phyloP scores from a whole-genome alignment of 1,140 invertebrate species.

The Lucilia sericata region DNA sequence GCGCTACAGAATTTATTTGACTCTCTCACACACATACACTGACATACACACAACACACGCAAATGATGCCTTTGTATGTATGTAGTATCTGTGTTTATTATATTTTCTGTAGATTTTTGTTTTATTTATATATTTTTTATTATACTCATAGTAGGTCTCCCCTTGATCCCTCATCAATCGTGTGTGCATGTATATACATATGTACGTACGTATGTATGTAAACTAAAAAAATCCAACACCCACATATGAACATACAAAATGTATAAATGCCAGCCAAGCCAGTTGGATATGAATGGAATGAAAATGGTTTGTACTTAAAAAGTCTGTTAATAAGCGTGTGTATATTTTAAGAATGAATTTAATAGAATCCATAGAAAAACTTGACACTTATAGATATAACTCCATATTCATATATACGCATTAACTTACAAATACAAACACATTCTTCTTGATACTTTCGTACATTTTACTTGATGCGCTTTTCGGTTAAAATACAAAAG shows the following conservation, averaged over 20 bases:
- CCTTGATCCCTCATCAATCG: conserved; percentile 12
- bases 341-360: conserved; percentile 64
- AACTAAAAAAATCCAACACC: conserved; percentile 6
- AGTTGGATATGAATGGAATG: neutral
- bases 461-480: neutral
- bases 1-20: conserved; percentile 68
- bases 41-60: no score
- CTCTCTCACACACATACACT: conserved; percentile 57
- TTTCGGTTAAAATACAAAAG: neutral
- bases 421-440: neutral
- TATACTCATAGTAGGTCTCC: neutral
- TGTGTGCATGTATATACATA: conserved; percentile 3
- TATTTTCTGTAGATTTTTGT: conserved; percentile 32
- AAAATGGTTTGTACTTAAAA: conserved; percentile 48
- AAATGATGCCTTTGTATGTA: conserved; percentile 1
- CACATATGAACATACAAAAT: neutral
- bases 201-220: no score
- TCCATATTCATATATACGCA: conserved; percentile 13
- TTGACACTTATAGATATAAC: conserved; percentile 67
- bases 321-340: conserved; percentile 58
- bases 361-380: conserved; percentile 58
- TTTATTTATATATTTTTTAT: conserved; percentile 29
- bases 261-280: conserved; percentile 9
- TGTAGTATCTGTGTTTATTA: neutral
- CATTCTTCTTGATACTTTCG: neutral